Evolutionary conservation across 2,113 vertebrate species (phyloP).

Genomic region (Motacilla alba): DNA sequence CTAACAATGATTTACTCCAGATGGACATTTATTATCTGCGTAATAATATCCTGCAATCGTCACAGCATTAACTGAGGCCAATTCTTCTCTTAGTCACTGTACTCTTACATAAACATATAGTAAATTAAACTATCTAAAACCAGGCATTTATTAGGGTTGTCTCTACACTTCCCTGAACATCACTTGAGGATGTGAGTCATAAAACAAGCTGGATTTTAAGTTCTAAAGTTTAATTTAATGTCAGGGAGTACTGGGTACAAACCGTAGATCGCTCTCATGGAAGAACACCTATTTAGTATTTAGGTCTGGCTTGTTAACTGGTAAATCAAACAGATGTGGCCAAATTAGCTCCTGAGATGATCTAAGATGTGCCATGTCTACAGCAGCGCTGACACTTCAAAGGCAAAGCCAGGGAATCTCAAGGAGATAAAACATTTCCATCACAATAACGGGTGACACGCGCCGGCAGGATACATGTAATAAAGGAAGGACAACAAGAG

Average conservation of each 20-base stretch:
- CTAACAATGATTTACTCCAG: not conserved
- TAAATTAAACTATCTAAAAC: not conserved
- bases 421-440: conserved; percentile 8
- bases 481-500: conserved; percentile 42
- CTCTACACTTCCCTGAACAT: not conserved
- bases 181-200: not conserved
- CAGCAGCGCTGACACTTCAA: not conserved
- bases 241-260: not conserved
- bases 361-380: not conserved
- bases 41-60: not conserved
- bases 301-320: not conserved
- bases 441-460: not conserved
- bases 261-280: accelerated
- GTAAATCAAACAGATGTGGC: not conserved
- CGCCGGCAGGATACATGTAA: not conserved
- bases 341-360: not conserved
- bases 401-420: not conserved
- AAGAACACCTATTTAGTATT: not conserved
- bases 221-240: not conserved
- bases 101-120: not conserved
- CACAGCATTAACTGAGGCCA: not conserved
- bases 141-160: not conserved
- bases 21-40: not conserved
- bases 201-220: not conserved
- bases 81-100: not conserved